These are phyloP conservation scores for Ceratoteleas bidentatus DNA, from an alignment of 1,140 invertebrate species.

Conservation along the genomic window DNA sequence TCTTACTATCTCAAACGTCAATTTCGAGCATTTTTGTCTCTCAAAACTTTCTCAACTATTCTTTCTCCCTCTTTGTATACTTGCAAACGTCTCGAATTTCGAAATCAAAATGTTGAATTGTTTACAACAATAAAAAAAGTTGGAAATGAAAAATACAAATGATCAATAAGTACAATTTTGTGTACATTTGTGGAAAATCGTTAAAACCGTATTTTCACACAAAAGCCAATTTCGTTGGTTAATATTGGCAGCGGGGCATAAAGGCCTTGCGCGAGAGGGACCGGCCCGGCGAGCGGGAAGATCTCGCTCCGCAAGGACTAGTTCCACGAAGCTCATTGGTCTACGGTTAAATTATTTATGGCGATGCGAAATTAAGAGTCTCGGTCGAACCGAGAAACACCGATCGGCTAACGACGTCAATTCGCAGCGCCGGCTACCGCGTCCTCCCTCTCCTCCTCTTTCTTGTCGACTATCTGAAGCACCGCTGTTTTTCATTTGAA, in stretches of 20 bases:
- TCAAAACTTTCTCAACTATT: conserved; percentile 1
- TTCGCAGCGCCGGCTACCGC: conserved; percentile 66
- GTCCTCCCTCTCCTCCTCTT: conserved; percentile 17
- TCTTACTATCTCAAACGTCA: conserved; percentile 15
- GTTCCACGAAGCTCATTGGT: conserved; percentile 76
- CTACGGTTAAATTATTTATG: conserved; percentile 81
- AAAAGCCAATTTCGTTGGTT: conserved; percentile 29
- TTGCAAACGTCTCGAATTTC: no score
- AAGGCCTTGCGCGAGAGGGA: conserved; percentile 23
- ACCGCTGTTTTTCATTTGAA: conserved; percentile 49
- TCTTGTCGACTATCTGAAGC: conserved; percentile 10
- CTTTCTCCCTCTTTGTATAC: no score
- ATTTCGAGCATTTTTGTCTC: conserved; percentile 14
- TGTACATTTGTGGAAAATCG: neutral
- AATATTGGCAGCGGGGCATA: conserved; percentile 50
- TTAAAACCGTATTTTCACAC: neutral
- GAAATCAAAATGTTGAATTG: no score
- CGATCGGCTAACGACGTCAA: conserved; percentile 68
- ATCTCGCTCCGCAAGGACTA: conserved; percentile 62
- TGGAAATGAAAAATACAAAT: no score
- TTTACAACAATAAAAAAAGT: no score
- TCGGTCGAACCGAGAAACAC: conserved; percentile 76
- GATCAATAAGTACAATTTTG: no score
- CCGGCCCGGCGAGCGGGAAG: conserved; percentile 9
- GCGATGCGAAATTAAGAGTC: conserved; percentile 81